Conservation (phyloP, 2,797 vertebrate genomes). For the Crocidura indochinensis region DNA sequence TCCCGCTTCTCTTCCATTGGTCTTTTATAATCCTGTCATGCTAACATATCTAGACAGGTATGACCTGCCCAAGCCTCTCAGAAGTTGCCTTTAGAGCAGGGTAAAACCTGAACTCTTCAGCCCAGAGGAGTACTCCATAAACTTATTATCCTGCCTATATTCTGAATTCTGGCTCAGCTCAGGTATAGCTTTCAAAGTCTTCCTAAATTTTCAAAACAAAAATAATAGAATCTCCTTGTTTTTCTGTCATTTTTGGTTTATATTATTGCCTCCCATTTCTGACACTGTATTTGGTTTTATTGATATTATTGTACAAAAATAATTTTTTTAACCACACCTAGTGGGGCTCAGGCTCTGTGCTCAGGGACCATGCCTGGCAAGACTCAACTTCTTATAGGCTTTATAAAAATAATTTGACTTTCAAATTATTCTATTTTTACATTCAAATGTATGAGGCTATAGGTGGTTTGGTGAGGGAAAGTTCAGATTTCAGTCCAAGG, state of each 20-base stretch:
- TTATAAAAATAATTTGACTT: conserved; percentile 27
- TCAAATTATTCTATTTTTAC: neutral
- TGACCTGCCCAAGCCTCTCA: conserved; percentile 25
- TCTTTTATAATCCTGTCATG: conserved; percentile 43
- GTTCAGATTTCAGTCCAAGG: too few relatives aligned
- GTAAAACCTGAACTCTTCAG: neutral
- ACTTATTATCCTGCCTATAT: neutral
- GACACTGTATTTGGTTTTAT: neutral
- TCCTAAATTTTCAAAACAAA: neutral
- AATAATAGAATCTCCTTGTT: neutral
- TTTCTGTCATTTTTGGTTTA: conserved; percentile 10
- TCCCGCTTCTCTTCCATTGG: conserved; percentile 25
- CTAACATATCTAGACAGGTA: conserved; percentile 62
- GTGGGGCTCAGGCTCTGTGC: too few relatives aligned
- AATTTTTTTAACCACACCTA: neutral
- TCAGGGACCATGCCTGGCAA: too few relatives aligned
- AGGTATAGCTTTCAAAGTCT: neutral
- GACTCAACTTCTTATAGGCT: neutral
- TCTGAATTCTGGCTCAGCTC: neutral
- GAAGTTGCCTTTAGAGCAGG: neutral
- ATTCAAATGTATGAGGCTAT: neutral
- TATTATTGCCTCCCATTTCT: neutral
- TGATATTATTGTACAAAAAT: conserved; percentile 45
- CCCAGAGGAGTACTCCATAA: rapidly evolving
- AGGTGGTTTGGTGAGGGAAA: neutral